A percentile compares a stretch with the other conserved stretches of the same genome.
These are phyloP conservation scores for Drosophila tani DNA, from an alignment of 1,140 invertebrate genomes.

Conservation along the genomic window DNA sequence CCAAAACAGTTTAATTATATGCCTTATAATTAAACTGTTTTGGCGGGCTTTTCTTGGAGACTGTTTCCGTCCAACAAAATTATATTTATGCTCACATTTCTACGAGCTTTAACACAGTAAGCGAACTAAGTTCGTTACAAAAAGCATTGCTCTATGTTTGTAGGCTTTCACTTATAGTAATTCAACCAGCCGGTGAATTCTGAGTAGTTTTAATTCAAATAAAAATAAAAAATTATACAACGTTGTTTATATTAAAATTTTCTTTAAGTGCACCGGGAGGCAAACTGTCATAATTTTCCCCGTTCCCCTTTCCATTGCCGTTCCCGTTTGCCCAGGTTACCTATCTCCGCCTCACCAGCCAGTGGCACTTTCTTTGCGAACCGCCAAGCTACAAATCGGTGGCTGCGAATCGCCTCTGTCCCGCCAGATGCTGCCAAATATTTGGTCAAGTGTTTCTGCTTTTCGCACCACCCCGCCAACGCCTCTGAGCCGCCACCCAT, in stretches of 20 bases:
- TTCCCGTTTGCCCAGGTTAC: not conserved
- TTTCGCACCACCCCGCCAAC: constrained; percentile 36
- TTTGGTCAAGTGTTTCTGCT: constrained; percentile 63
- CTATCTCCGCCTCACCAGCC: constrained; percentile 3
- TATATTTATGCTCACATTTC: too few relatives aligned
- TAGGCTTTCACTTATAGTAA: too few relatives aligned
- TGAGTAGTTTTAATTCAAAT: too few relatives aligned
- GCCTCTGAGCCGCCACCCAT: constrained; percentile 25
- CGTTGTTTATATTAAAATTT: not conserved
- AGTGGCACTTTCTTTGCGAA: constrained; percentile 67
- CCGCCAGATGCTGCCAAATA: constrained; percentile 60
- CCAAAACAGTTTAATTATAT: too few relatives aligned
- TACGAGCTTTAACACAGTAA: too few relatives aligned
- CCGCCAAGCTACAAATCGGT: constrained; percentile 39
- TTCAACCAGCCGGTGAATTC: too few relatives aligned
- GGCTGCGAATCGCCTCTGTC: constrained; percentile 26
- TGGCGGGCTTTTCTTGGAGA: too few relatives aligned
- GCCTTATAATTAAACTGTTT: too few relatives aligned
- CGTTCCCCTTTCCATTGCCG: not conserved
- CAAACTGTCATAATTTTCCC: constrained; percentile 32
- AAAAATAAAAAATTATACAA: too few relatives aligned
- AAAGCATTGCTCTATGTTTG: too few relatives aligned
- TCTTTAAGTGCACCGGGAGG: constrained; percentile 10
- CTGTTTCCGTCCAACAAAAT: too few relatives aligned
- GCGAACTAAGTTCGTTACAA: too few relatives aligned